Percentiles rank a stretch among this genome's conserved stretches.
These are phyloP conservation scores for Hydractinia echinata DNA, from an alignment of 30 jellyfish, hydroid and myxozoan species.

Conservation along the genomic window DNA sequence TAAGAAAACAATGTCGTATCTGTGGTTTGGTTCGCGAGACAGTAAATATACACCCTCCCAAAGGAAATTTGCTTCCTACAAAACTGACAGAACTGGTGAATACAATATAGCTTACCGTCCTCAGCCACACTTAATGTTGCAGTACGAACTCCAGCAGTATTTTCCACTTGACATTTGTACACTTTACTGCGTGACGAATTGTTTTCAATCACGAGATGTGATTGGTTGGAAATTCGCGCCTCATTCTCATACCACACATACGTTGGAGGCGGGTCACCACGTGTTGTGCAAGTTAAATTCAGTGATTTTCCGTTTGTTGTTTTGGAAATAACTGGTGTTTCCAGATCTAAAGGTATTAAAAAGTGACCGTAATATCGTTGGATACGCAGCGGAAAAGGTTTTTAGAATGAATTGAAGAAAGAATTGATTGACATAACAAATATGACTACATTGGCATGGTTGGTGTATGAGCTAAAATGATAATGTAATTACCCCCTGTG, in stretches of 20 bases:
- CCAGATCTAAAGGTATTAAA: slow-evolving; percentile 1
- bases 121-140: background rate
- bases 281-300: slow-evolving; percentile 4
- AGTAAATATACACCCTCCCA: too few species aligned
- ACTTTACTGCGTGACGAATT: background rate
- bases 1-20: too few species aligned
- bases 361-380: background rate
- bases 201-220: background rate
- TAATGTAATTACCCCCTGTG: too few species aligned
- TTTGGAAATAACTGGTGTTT: slow-evolving; percentile 20
- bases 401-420: too few species aligned
- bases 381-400: too few species aligned
- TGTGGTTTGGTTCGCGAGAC: too few species aligned
- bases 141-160: slow-evolving; percentile 17
- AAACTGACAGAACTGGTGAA: too few species aligned
- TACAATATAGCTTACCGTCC: too few species aligned
- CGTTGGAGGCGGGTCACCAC: slow-evolving; percentile 16
- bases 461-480: too few species aligned
- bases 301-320: background rate
- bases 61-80: too few species aligned
- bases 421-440: too few species aligned
- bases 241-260: slow-evolving; percentile 1
- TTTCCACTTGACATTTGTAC: slow-evolving; percentile 9
- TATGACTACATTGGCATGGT: too few species aligned
- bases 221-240: background rate